Evolutionary conservation across 2,797 vertebrate genomes (phyloP).

Genomic region (Sardinella longiceps): DNA sequence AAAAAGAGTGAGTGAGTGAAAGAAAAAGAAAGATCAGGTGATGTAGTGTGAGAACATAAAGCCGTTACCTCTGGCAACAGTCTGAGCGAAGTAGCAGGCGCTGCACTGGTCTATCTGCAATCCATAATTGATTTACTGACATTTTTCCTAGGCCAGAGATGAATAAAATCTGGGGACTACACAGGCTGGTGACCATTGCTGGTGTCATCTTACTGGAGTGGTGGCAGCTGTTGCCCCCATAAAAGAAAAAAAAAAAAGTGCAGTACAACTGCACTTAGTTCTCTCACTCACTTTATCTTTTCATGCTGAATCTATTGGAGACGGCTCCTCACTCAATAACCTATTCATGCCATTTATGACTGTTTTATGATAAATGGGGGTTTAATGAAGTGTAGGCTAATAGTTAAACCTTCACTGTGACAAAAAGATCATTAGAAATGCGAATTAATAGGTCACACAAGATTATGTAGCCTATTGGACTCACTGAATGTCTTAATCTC

Average conservation of each 20-base stretch:
- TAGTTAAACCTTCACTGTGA: neutral
- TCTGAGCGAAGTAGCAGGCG: neutral
- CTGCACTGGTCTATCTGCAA: constrained; percentile 10
- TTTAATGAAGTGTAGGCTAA: neutral
- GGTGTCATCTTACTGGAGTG: constrained; percentile 56
- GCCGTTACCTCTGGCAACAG: constrained; percentile 10
- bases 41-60: neutral
- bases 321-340: neutral
- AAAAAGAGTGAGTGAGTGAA: too few relatives aligned
- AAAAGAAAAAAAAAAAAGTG: constrained; percentile 51
- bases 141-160: constrained; percentile 28
- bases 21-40: neutral
- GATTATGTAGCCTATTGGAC: constrained; percentile 6
- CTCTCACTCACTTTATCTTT: neutral
- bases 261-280: neutral
- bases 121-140: constrained; percentile 26
- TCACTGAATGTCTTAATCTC: constrained; percentile 4
- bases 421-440: neutral
- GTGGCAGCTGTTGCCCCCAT: constrained; percentile 42
- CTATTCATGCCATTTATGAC: neutral
- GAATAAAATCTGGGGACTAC: constrained; percentile 24
- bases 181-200: constrained; percentile 39
- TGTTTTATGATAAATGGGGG: neutral
- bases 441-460: constrained; percentile 18
- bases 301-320: neutral